Evolutionary conservation across 2,113 vertebrate species (phyloP).

Genomic region (Odobenus rosmarus): DNA sequence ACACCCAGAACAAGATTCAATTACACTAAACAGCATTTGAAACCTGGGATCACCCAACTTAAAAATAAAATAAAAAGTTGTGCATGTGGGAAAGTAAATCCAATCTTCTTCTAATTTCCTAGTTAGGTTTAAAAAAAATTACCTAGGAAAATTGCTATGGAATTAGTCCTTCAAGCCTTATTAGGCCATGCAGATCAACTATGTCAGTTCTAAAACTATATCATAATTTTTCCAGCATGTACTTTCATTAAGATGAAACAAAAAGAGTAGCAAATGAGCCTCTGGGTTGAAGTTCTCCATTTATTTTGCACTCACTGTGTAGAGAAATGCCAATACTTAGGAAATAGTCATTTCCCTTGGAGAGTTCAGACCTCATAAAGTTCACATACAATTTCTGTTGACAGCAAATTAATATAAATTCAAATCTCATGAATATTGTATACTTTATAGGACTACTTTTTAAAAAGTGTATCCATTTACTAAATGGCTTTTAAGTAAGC

Average conservation of each 20-base stretch:
- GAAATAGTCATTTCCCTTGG: background rate
- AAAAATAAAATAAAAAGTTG: conserved; percentile 22
- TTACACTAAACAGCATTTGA: conserved; percentile 2
- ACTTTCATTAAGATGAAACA: background rate
- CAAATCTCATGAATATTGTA: conserved; percentile 19
- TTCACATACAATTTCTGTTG: conserved; percentile 14
- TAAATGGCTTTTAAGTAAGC: conserved; percentile 43
- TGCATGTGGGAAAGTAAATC: background rate
- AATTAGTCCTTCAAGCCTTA: conserved; percentile 2
- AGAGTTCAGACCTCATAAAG: conserved; percentile 32
- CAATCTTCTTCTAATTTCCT: conserved; percentile 8
- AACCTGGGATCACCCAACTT: background rate
- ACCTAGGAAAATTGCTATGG: background rate
- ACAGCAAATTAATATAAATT: conserved; percentile 29
- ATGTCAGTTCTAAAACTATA: background rate
- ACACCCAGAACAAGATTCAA: background rate
- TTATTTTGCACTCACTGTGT: background rate
- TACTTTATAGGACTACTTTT: background rate
- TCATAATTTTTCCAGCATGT: background rate
- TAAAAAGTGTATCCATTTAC: background rate
- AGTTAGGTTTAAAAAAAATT: conserved; percentile 33
- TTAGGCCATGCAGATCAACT: background rate
- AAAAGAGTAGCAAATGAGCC: background rate
- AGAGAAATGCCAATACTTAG: background rate
- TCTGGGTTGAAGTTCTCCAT: background rate